These are phyloP conservation scores for Hoplodrina ambigua DNA, from an alignment of 2,888 invertebrate genomes.

Conservation along the genomic window DNA sequence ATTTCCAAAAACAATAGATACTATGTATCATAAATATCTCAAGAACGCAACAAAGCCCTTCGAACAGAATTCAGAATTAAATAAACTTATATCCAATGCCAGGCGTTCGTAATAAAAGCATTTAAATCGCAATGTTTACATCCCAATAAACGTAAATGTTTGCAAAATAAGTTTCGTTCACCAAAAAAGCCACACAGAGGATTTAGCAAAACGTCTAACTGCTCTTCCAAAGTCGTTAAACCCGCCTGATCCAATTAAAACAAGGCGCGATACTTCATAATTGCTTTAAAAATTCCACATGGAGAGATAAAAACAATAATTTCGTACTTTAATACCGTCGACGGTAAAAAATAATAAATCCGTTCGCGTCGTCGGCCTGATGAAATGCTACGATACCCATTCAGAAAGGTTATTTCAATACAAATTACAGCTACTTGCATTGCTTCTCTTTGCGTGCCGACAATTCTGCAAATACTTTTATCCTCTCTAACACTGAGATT, in stretches of 20 bases:
- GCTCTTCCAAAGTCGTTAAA: conserved; percentile 83
- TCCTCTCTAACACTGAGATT: conserved; percentile 77
- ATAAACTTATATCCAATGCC: conserved; percentile 37
- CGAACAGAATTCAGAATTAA: conserved; percentile 27
- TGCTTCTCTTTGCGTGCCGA: conserved; percentile 86
- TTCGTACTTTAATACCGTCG: conserved; percentile 86
- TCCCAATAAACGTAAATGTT: conserved; percentile 61
- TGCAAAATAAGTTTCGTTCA: conserved; percentile 48
- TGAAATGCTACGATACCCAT: conserved; percentile 88
- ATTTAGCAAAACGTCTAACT: conserved; percentile 77
- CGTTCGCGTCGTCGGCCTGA: conserved; percentile 79
- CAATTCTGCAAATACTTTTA: conserved; percentile 89
- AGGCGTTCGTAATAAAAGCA: conserved; percentile 39
- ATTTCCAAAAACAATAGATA: conserved; percentile 4
- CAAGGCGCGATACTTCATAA: conserved; percentile 86
- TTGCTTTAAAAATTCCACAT: conserved; percentile 88
- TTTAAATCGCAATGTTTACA: conserved; percentile 62
- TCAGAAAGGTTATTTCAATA: conserved; percentile 89
- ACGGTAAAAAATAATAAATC: conserved; percentile 89
- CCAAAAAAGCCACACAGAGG: conserved; percentile 59
- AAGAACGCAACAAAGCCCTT: conserved; percentile 9
- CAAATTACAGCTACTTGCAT: conserved; percentile 89
- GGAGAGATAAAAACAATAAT: conserved; percentile 90
- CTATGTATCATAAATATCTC: conserved; percentile 1
- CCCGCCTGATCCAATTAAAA: conserved; percentile 88